A percentile compares a stretch with the other conserved stretches of the same genome.
These are phyloP conservation scores for Pelusios castaneus DNA, from an alignment of 2,113 vertebrate species.

Conservation along the genomic window DNA sequence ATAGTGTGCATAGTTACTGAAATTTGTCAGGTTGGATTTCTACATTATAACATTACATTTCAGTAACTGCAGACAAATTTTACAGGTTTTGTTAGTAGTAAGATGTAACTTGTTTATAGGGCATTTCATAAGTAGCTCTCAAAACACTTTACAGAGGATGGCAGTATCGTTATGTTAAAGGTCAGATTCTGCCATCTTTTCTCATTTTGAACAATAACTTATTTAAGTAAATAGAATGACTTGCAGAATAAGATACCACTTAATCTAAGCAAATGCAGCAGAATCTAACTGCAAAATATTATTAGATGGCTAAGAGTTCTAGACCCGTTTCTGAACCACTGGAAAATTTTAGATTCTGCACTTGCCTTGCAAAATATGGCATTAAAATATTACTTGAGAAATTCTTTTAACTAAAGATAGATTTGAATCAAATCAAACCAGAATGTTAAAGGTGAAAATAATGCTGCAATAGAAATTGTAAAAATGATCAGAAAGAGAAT, in stretches of 20 bases:
- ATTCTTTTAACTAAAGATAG: neutral
- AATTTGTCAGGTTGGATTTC: neutral
- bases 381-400: neutral
- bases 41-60: neutral
- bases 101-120: neutral
- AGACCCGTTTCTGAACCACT: neutral
- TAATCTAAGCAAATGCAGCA: neutral
- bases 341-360: neutral
- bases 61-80: neutral
- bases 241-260: neutral
- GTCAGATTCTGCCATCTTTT: neutral
- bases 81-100: neutral
- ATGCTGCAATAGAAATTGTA: neutral
- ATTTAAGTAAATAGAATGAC: neutral
- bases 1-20: neutral
- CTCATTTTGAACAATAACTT: neutral
- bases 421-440: neutral
- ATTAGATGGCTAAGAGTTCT: neutral
- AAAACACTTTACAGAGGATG: neutral
- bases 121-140: neutral
- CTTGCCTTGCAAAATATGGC: neutral
- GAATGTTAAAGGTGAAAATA: neutral
- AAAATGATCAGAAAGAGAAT: neutral
- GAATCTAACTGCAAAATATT: neutral
- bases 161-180: neutral